Evolutionary conservation across 2,888 invertebrate species (phyloP), one percentile per base, ranked within the genome.

Genomic region (Chymomyza caudatula): DNA sequence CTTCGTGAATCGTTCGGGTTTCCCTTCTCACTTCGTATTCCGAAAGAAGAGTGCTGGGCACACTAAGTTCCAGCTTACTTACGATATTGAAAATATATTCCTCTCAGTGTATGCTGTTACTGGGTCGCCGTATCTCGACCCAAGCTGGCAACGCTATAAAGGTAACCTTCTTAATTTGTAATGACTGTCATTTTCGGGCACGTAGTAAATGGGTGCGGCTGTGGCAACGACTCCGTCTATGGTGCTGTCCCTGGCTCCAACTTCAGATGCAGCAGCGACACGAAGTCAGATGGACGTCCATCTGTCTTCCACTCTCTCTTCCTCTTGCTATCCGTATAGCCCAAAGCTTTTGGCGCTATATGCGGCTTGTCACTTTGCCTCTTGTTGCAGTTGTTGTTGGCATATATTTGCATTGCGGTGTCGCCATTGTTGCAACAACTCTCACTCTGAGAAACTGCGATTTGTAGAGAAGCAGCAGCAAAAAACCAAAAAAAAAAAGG

Each of bases 141-240:
- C 37, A 66, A 71, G 60, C 54, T 58, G 51, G 58, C 19, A 19
- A 66, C 60, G 29, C 62, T 49, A 62, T 65, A 73, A 68, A 72
- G 73, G 72, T 72, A 83, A 85, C 81, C 81, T 85, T 81, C 84
- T 84, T 81, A 81, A 81, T 85, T 85, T 81, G 81, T 81, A 85
- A 77, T 80, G 78, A 78, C 76, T 83, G 74, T 76, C 78, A 80
- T 77, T 83, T 85, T 72, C 3, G 67, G 67, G 66, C 77, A 65
- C 63, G 44, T 82, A 67, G 69, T 67, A 76, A 74, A 85, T 74
- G 72, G 68, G 67, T 65, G 72, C 60, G 69, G 72, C 74, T 44
- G 17, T 52, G 22, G 63, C 23, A 20, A 5, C 23, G 20, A 22
- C 52, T 20, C 23, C 4, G 22, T 47, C 47, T 63, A 73, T 60